Percentiles rank a stretch among this genome's conserved stretches.
Conservation (phyloP, 1,140 invertebrate species). For the Harlomillsia oculata region DNA sequence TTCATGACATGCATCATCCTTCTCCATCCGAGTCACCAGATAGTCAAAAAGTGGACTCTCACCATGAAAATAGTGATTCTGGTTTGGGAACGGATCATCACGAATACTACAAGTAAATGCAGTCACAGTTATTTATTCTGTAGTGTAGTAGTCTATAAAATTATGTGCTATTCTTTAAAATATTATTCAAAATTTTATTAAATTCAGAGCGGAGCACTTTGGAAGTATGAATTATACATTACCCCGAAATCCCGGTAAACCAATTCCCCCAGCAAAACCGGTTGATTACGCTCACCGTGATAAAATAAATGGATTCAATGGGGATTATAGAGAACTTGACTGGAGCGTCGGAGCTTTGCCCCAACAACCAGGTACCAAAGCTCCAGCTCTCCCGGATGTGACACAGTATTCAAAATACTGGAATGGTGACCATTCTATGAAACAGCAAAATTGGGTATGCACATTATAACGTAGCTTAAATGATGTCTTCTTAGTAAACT, state of each 20-base stretch:
- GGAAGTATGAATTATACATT: constrained; percentile 25
- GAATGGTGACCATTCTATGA: too few species aligned
- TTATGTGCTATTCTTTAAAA: background rate
- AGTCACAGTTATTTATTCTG: background rate
- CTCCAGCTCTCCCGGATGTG: too few species aligned
- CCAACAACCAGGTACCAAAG: too few species aligned
- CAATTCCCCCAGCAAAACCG: background rate
- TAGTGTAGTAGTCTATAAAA: background rate
- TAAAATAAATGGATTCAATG: too few species aligned
- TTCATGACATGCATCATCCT: constrained; percentile 14
- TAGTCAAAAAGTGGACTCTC: constrained; percentile 29
- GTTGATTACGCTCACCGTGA: background rate
- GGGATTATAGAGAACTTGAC: too few species aligned
- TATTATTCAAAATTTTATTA: background rate
- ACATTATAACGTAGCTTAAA: too few species aligned
- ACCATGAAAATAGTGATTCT: constrained; percentile 37
- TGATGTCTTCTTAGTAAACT: too few species aligned
- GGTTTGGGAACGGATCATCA: constrained; percentile 37
- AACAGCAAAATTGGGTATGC: too few species aligned
- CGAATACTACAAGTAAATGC: constrained; percentile 34
- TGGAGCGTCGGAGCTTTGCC: too few species aligned
- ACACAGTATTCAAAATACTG: too few species aligned
- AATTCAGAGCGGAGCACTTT: constrained; percentile 24
- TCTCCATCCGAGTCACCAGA: constrained; percentile 26
- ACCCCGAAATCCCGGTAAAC: background rate